Evolutionary conservation across 2,888 invertebrate genomes (phyloP), one percentile per base, ranked within the genome.

Genomic region (Campaea margaritaria): DNA sequence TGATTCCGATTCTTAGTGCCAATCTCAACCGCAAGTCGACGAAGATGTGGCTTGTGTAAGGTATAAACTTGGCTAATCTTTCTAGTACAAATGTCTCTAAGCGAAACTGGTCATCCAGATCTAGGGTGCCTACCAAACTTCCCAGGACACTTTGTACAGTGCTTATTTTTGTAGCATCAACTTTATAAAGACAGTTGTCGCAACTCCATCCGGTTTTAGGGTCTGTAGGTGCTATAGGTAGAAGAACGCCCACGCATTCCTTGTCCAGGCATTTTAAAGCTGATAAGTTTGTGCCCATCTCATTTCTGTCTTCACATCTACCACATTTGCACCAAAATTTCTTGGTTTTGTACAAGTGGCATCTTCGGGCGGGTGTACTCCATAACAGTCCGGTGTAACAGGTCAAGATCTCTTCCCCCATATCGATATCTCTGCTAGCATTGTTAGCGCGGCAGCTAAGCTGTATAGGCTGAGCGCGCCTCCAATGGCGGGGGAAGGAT

Each of bases 301-400:
- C 95, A 36, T 93, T 92, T 1, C 92, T 90, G 80, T 96, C 96
- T 16, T 76, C 70, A 77, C 96, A 96, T 69, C 96, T 87, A 2
- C 70, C 58, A 74, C 96, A 96, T 52, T 80, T 83, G 75, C 96
- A 96, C 78, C 91, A 86, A 75, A 96, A 96, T 62, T 93, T 89
- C 84, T 96, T 96, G 0, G 95, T 94, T 68, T 87, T 89, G 57
- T 83, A 85, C 15, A 96, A 86, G 68, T 95, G 95, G 52, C 89
- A 92, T 10, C 94, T 86, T 70, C 96, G 88, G 5, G 94, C 90
- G 2, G 92, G 85, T 0, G 95, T 96, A 52, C 94, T 94, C 95
- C 95, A 95, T 44, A 95, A 79, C n/a, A 95, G 74, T 64, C 94
- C 93, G 0, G 95, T 94, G 72, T 96, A 96, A 44, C 94, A 93